Evolutionary conservation across 2,113 vertebrate species (phyloP).

Genomic region (Osmerus eperlanus): DNA sequence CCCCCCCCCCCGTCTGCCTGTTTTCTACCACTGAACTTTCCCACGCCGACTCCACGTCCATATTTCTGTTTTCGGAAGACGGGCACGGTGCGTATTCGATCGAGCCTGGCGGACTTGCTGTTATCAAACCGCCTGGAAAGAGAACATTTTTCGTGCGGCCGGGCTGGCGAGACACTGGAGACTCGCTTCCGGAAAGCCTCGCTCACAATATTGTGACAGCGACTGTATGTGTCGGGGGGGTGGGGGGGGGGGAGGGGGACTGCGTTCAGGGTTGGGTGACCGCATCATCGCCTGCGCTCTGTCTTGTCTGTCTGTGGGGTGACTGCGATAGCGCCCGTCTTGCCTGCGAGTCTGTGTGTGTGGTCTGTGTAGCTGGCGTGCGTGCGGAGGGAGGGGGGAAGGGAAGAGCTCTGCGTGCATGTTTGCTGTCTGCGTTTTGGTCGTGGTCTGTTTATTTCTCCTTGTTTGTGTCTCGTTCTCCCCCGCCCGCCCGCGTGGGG

Average conservation of each 20-base stretch:
- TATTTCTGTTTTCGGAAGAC: too few species aligned
- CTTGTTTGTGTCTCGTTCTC: neutral
- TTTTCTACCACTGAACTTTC: too few species aligned
- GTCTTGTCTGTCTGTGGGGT: slow-evolving; percentile 7
- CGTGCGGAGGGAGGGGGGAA: neutral
- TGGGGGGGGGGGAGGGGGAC: neutral
- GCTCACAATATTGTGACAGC: slow-evolving; percentile 56
- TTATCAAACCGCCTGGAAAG: too few species aligned
- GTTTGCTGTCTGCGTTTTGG: neutral
- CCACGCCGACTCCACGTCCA: too few species aligned
- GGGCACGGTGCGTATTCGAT: too few species aligned
- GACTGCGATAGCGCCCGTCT: slow-evolving; percentile 11
- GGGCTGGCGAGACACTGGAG: slow-evolving; percentile 9
- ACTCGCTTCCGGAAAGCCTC: neutral
- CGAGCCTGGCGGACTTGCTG: too few species aligned
- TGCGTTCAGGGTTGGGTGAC: slow-evolving; percentile 36
- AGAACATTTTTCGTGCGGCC: too few species aligned
- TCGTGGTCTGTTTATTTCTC: slow-evolving; percentile 11
- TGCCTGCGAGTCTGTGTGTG: slow-evolving; percentile 5
- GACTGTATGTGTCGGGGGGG: neutral
- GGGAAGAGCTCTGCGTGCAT: neutral
- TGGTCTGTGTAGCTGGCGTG: neutral
- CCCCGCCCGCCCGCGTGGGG: neutral
- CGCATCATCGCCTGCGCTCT: slow-evolving; percentile 18
- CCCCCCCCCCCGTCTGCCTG: too few species aligned